A percentile compares a stretch with the other conserved stretches of the same genome.
These are phyloP conservation scores for Mastigias papua DNA, from an alignment of 30 jellyfish, hydroid and myxozoan genomes.

Conservation along the genomic window DNA sequence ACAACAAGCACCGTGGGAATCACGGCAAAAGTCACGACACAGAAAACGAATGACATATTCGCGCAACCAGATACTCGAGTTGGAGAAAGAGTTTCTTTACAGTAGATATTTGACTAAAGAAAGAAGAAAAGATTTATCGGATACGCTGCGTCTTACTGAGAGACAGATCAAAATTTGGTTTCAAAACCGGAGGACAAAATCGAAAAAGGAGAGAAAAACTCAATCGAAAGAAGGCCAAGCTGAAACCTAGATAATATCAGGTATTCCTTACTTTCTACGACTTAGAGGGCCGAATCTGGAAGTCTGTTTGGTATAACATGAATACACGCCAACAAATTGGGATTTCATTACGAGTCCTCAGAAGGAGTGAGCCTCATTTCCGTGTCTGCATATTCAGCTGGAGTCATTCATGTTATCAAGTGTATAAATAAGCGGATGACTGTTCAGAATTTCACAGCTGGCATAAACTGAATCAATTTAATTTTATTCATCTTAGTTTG, in stretches of 20 bases:
- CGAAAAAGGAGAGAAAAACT: constrained; percentile 74
- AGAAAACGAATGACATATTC: constrained; percentile 93
- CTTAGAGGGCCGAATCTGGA: background rate
- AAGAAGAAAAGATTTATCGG: constrained; percentile 84
- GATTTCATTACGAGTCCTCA: background rate
- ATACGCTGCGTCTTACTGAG: constrained; percentile 81
- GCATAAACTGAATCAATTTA: background rate
- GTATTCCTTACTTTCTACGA: background rate
- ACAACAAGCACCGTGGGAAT: constrained; percentile 92
- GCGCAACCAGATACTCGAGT: constrained; percentile 82
- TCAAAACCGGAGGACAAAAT: constrained; percentile 86
- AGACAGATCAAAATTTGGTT: constrained; percentile 90
- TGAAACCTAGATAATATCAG: background rate
- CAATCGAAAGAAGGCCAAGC: constrained; percentile 13
- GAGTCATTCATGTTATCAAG: background rate
- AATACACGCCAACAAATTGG: background rate
- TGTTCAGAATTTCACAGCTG: background rate
- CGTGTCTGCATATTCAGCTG: background rate
- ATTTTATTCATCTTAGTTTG: background rate
- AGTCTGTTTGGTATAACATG: background rate
- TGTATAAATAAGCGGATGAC: background rate
- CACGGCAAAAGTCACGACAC: constrained; percentile 82
- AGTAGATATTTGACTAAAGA: constrained; percentile 88
- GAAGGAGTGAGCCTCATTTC: background rate
- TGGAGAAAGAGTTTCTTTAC: constrained; percentile 87